Evolutionary conservation across 2,113 vertebrate species (phyloP), one percentile per base, ranked within the genome.

Genomic region (Mastomys coucha): DNA sequence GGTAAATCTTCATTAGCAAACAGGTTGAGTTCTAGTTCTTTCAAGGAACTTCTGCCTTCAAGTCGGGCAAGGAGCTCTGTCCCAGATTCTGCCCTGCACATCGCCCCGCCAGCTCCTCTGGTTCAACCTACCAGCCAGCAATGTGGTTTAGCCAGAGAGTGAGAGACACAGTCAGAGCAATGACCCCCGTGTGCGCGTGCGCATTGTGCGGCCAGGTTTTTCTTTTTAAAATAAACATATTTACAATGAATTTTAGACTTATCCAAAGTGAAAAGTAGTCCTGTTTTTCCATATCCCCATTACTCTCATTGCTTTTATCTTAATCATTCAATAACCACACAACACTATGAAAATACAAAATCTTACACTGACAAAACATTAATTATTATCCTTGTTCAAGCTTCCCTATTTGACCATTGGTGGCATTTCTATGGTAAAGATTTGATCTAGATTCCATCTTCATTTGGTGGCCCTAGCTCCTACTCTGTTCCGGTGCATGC

Each of bases 21-120:
- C 86, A 99, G 97, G n/a, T 85, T 95, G 6, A 99, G 99, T 95
- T 99, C 99, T 0, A 99, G 98, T 95, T 99, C 98, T 97, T 98
- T 99, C 98, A 99, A 97, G 91, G 98, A 99, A 93, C 98, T 98
- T 87, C 99, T 98, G 22, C 98, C 99, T 96, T 99, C 99, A 70
- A 99, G 98, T 95, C 99, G 99, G 75, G 99, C 99, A 81, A 99
- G 99, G 20, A 99, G 98, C 99, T 99, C 98, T 9, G 98, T 98
- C 89, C 98, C 98, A 31, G 98, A 98, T 97, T 99, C 98, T 67
- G 98, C 96, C 97, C 97, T 97, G 91, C 80, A 97, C 98, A 99
- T 99, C 4, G 94, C 95, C 72, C 72, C 58, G 28, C n/a, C 39
- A n/a, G 39, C 0, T n/a, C 36, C 33, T 39, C 13, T 2, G 0